These are phyloP conservation scores for Willisornis vidua DNA, from an alignment of 2,113 vertebrate genomes.

Conservation along the genomic window DNA sequence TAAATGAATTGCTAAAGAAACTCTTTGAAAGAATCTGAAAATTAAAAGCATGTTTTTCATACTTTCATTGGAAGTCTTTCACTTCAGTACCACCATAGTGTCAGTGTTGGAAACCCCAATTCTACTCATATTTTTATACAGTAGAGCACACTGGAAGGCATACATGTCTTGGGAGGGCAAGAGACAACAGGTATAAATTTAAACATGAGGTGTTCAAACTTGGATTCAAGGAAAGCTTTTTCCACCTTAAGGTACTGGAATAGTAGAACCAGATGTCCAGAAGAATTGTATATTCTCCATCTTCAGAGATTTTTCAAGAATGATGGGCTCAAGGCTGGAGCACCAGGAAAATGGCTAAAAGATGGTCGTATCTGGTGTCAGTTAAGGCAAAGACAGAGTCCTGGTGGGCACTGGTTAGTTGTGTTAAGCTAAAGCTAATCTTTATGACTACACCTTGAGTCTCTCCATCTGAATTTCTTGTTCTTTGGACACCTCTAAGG, in stretches of 20 bases:
- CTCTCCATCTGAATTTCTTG: background rate
- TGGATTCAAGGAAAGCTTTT: background rate
- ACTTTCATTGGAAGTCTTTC: background rate
- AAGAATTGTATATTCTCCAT: background rate
- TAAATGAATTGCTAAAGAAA: background rate
- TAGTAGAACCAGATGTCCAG: background rate
- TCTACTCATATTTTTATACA: background rate
- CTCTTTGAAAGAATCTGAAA: background rate
- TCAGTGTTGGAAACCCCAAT: background rate
- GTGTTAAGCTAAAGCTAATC: background rate
- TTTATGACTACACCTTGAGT: background rate
- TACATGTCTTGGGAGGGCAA: background rate
- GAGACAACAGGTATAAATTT: background rate
- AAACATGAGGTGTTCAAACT: background rate
- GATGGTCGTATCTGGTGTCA: background rate
- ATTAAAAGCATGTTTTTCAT: background rate
- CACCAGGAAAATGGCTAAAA: background rate
- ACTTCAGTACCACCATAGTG: background rate
- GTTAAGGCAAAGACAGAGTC: background rate
- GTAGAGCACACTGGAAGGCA: background rate
- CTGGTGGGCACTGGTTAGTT: background rate
- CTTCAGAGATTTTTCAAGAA: background rate
- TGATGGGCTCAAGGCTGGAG: background rate
- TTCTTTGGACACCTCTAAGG: background rate
- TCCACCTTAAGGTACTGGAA: background rate